Percentiles rank a stretch among this genome's conserved stretches.
These are phyloP conservation scores for Paedocypris micromegethes DNA, from an alignment of 2,797 vertebrate species.

Conservation along the genomic window DNA sequence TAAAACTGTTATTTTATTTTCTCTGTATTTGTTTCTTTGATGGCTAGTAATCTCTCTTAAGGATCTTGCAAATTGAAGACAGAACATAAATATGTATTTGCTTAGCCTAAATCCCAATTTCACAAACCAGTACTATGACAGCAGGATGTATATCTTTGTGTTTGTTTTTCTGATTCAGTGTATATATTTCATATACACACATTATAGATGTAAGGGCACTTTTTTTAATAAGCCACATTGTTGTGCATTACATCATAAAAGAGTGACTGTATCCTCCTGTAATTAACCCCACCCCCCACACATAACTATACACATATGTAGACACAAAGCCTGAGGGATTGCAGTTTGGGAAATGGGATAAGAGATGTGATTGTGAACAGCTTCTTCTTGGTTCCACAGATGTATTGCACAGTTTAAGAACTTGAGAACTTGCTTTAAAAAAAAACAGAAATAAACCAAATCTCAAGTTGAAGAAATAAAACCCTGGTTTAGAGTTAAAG, in stretches of 20 bases:
- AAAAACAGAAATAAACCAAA: neutral
- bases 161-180: too few relatives aligned
- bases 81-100: too few relatives aligned
- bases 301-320: constrained; percentile 35
- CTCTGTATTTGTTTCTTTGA: too few relatives aligned
- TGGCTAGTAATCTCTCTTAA: too few relatives aligned
- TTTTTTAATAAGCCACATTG: constrained; percentile 60
- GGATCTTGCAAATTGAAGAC: too few relatives aligned
- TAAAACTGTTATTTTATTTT: too few relatives aligned
- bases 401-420: constrained; percentile 14
- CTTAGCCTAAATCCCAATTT: too few relatives aligned
- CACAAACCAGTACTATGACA: too few relatives aligned
- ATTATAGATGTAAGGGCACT: too few relatives aligned
- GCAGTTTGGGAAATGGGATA: constrained; percentile 82
- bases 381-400: constrained; percentile 16
- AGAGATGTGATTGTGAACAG: constrained; percentile 55
- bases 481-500: neutral
- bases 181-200: too few relatives aligned
- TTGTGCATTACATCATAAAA: constrained; percentile 88
- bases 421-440: neutral
- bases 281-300: constrained; percentile 75
- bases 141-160: too few relatives aligned
- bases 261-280: constrained; percentile 87
- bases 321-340: constrained; percentile 68
- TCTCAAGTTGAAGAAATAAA: too few relatives aligned